Conservation (phyloP, 2,888 invertebrate genomes). For the Heliconius ismenius region DNA sequence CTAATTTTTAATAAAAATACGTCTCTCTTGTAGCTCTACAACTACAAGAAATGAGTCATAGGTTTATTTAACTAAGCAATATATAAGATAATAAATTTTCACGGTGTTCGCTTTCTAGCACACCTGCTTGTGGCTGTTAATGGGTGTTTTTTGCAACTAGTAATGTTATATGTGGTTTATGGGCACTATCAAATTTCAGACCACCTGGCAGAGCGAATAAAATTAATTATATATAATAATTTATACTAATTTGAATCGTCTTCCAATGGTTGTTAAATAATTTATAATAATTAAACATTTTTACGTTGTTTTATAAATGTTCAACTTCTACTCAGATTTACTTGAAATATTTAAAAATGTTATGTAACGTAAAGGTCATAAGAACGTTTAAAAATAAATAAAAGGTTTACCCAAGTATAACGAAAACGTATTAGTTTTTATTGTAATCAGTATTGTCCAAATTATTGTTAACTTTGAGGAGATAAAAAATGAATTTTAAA, state of each 20-base stretch:
- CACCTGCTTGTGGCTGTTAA: constrained; percentile 47
- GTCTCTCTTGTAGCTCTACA: not conserved
- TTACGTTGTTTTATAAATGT: constrained; percentile 1
- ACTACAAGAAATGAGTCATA: not conserved
- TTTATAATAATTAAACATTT: constrained; percentile 1
- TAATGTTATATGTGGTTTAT: constrained; percentile 58
- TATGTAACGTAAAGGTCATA: not conserved
- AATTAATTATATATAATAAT: constrained; percentile 20
- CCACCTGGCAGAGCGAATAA: constrained; percentile 61
- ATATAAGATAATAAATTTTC: constrained; percentile 27
- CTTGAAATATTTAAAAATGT: not conserved
- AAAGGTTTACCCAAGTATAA: not conserved
- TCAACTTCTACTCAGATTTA: not conserved
- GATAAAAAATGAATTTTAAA: no score
- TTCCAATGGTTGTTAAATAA: not conserved
- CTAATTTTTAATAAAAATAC: not conserved
- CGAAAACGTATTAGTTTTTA: not conserved
- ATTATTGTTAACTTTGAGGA: no score
- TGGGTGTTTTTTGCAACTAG: constrained; percentile 51
- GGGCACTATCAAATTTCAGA: constrained; percentile 67
- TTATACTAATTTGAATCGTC: not conserved
- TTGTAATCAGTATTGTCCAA: not conserved
- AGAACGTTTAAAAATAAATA: not conserved
- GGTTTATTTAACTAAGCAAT: not conserved
- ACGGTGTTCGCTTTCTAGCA: constrained; percentile 37